Base-by-base conservation (phyloP, 2,888 invertebrate species). In the Onchidella celtica region DNA sequence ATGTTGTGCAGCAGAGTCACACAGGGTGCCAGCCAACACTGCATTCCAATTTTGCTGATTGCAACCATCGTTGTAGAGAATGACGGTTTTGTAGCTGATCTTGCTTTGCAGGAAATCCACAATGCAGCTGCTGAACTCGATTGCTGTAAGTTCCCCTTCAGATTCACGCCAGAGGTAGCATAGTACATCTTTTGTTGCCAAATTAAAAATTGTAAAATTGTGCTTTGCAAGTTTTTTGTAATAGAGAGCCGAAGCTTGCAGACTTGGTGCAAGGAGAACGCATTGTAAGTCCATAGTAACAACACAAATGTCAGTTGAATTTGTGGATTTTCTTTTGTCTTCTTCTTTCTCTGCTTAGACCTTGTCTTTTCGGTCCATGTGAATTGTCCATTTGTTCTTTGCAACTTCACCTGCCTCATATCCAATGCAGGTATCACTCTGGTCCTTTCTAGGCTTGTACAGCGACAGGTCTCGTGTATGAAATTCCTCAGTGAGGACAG, bases 61-160 rank as follows among this genome's bases (percentile, higher is more conserved):
- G 4, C 61, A n/a, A n/a, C n/a, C n/a, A n/a, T n/a, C n/a, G n/a
- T 24, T 61, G 78, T 68, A 85, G 21, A 85, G 63, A n/a, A 83
- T 73, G 34, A 81, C 34, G n/a, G 79, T 74, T 38, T 80, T 24
- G 36, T 34, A 32, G 11, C 68, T 21, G 17, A 36, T n/a, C 0
- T 47, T 9, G 3, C 36, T 24, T 63, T 36, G 17, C 24, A 80
- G 11, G n/a, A 34, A 34, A 34, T 80, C 55, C 36, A 38, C 29
- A 27, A 74, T 65, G 68, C 80, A 80, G 3, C 66, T 65, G 0
- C 66, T 66, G 57, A 74, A 80, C 21, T 68, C n/a, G 57, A 66
- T 80, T 29, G 65, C 63, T 14, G 24, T 38, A 3, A 74, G 55
- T 17, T 38, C 80, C 21, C 74, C 68, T 24, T 68, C 36, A 6